Conservation (phyloP, 2,113 vertebrate species). For the Piprites chloris region DNA sequence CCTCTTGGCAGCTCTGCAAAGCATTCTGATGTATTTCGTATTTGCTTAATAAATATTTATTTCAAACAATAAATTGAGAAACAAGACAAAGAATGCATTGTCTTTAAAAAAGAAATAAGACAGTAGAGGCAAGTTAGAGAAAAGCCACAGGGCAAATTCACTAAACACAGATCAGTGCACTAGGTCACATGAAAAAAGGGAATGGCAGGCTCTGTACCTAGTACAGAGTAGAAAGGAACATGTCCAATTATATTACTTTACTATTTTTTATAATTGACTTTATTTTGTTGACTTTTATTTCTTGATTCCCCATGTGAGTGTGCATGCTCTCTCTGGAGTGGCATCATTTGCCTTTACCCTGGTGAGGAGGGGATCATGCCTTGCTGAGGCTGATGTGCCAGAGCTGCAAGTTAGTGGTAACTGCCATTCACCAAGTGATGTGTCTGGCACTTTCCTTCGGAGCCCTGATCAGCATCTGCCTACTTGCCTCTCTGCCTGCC, state of each 20-base stretch:
- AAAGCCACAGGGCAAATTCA: neutral
- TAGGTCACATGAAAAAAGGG: neutral
- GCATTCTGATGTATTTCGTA: constrained; percentile 30
- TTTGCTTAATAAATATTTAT: constrained; percentile 50
- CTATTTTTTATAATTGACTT: neutral
- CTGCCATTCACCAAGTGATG: neutral
- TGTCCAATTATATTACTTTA: neutral
- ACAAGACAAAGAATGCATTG: neutral
- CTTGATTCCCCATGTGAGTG: neutral
- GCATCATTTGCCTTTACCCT: neutral
- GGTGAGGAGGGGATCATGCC: neutral
- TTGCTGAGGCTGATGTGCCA: neutral
- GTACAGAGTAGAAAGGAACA: neutral
- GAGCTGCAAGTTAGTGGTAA: neutral
- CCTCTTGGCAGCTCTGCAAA: constrained; percentile 55
- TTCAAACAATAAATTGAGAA: constrained; percentile 46
- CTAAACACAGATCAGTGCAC: neutral
- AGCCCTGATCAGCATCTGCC: neutral
- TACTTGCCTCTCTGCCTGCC: neutral
- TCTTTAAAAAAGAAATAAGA: neutral
- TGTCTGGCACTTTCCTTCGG: neutral
- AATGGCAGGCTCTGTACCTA: neutral
- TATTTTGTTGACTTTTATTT: neutral
- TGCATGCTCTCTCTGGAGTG: neutral
- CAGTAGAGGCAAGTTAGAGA: neutral